These are phyloP conservation scores for Ditylenchus dipsaci DNA, from an alignment of 1,140 invertebrate species.

Conservation along the genomic window DNA sequence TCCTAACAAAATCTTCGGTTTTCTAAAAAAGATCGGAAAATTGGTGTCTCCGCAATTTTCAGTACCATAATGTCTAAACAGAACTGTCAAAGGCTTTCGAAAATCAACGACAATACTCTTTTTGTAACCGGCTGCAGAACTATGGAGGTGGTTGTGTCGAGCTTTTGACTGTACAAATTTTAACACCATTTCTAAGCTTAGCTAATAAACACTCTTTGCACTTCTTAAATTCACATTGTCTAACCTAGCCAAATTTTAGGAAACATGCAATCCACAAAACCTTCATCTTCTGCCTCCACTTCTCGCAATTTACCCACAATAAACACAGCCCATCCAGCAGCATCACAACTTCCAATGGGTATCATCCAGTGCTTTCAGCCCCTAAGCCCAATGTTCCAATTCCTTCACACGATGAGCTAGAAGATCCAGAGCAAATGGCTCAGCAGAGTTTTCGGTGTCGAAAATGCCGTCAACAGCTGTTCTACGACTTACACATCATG, in stretches of 20 bases:
- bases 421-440: not conserved
- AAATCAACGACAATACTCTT: no score
- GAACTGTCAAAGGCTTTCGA: no score
- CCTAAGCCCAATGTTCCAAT: not conserved
- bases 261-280: not conserved
- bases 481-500: conserved; percentile 44
- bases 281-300: not conserved
- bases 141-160: no score
- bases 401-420: not conserved
- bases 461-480: conserved; percentile 27
- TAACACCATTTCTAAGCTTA: no score
- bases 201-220: no score
- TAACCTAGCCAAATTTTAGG: conserved; percentile 1
- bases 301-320: not conserved
- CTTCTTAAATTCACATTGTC: not conserved
- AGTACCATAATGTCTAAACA: no score
- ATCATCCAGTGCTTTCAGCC: not conserved
- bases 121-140: no score
- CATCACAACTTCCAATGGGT: not conserved
- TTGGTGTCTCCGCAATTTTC: no score
- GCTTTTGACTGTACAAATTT: no score
- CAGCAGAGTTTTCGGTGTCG: conserved; percentile 31
- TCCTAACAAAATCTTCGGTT: no score
- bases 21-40: no score
- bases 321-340: not conserved